Conservation (phyloP, 2,797 vertebrate genomes). For the Gadopsis marmoratus region DNA sequence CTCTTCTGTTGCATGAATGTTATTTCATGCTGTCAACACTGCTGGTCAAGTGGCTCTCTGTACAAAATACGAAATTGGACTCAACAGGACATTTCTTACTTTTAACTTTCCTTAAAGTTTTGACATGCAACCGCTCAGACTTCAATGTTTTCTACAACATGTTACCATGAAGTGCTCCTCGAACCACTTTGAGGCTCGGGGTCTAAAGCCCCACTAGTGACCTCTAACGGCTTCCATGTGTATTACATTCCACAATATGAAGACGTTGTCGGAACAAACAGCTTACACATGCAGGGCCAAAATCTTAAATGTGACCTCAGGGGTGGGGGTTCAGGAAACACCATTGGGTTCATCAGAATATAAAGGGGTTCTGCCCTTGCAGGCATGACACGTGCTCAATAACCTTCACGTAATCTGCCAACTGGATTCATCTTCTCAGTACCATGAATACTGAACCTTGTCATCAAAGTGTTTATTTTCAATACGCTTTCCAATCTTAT, state of each 20-base stretch:
- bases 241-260: background rate
- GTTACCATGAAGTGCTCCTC: background rate
- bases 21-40: constrained; percentile 47
- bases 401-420: background rate
- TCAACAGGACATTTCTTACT: background rate
- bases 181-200: background rate
- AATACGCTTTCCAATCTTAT: background rate
- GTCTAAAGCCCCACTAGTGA: constrained; percentile 12
- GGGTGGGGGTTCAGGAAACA: background rate
- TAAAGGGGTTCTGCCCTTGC: background rate
- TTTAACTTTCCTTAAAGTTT: background rate
- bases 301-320: background rate
- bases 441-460: background rate
- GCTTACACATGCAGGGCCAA: no score
- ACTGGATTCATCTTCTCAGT: background rate
- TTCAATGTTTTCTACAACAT: background rate
- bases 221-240: background rate
- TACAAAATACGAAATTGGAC: background rate
- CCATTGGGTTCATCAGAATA: background rate
- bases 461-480: background rate
- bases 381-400: background rate
- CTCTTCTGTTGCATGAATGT: constrained; percentile 43
- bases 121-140: background rate
- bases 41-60: constrained; percentile 34
- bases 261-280: background rate